Evolutionary conservation across 2,113 vertebrate genomes (phyloP), one percentile per base, ranked within the genome.

Genomic region (Holacanthus passer): DNA sequence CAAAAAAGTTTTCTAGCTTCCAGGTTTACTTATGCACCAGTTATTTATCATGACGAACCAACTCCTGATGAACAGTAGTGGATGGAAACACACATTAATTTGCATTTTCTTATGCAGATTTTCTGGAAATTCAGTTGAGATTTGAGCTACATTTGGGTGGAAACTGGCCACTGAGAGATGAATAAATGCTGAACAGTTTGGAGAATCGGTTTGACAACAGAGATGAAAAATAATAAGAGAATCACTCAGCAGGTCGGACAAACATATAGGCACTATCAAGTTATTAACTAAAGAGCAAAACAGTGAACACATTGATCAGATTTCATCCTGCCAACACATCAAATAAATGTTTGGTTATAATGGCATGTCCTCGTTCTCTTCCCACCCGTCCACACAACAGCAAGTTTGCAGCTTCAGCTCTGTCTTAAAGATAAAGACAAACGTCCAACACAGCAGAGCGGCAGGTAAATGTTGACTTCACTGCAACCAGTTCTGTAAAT

Each of bases 221-320:
- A 35, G 20, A 31, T 20, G 20, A 47, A 50, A 37, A 66, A 62
- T 8, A 43, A 58, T 0, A 32, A 50, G 5, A n/a, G 24, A 56
- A 17, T 60, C 17, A 31, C 8, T 31, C 58, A 20, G 32, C 0
- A 2, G 71, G 22, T 37, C 35, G 32, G 22, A 66, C 56, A 64
- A 24, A 84, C 50, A 59, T 35, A 24, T 0, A 81, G 80, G 73
- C 79, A 85, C 76, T 24, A 50, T 1, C 63, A 52, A 79, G 39
- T 59, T 19, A 20, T 67, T 86, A 64, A 85, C 83, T 83, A 72
- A 87, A 39, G 64, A 71, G 22, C 35, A 73, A 50, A 63, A 73
- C 43, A 66, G 41, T 16, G 45, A 13, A 65, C 56, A 10, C 3
- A 60, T 73, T 47, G 27, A 84, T 72, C 67, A 55, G 59, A 24